A percentile compares a stretch with the other conserved stretches of the same genome.
Conservation (phyloP, 2,113 vertebrate species). For the Otis tarda region DNA sequence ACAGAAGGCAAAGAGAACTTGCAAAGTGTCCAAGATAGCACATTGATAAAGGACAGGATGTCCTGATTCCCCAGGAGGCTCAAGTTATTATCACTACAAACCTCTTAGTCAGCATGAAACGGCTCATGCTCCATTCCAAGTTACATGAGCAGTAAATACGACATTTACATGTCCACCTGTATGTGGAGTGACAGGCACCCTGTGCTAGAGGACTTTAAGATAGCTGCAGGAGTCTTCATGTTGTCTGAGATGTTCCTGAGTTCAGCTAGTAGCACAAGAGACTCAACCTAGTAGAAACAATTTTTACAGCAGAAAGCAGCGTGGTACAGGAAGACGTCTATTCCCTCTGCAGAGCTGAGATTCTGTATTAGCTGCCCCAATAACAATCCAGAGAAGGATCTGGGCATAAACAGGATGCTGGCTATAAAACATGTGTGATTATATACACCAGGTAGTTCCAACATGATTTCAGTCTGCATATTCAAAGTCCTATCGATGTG, state of each 20-base stretch:
- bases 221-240: background rate
- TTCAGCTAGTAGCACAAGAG: background rate
- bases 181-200: background rate
- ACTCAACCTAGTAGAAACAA: background rate
- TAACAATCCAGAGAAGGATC: background rate
- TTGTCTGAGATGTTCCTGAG: background rate
- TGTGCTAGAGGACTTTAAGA: background rate
- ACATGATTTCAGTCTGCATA: background rate
- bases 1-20: background rate
- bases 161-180: background rate
- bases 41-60: background rate
- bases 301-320: background rate
- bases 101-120: background rate
- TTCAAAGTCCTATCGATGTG: accelerated
- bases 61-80: background rate
- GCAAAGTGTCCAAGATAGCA: background rate
- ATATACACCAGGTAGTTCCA: background rate
- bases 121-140: background rate
- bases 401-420: background rate
- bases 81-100: slow-evolving; percentile 27
- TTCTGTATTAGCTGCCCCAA: background rate
- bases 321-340: background rate
- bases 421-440: background rate
- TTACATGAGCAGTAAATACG: background rate
- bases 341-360: background rate